Evolutionary conservation across 2,113 vertebrate species (phyloP), one percentile per base, ranked within the genome.

Genomic region (Chitala chitala): DNA sequence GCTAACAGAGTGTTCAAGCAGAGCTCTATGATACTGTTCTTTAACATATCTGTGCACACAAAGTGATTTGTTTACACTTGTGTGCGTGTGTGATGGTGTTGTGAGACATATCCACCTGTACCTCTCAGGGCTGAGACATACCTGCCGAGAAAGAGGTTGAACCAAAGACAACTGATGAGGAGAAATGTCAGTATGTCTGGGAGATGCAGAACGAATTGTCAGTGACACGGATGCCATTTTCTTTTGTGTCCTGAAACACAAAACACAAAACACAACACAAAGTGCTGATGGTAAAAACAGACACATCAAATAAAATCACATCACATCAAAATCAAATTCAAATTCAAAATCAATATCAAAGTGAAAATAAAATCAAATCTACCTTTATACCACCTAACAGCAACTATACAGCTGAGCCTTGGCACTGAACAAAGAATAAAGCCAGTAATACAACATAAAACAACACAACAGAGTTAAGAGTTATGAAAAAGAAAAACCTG

Each of bases 191-290:
- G 82, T 9, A 72, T 89, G 90, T 84, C 94, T 95, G 15, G 95
- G 94, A 24, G 94, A 90, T 13, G 94, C 89, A 0, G 95, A 91
- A 69, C 94, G 95, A 83, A 98, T 98, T 3, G 95, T 98, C 79
- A 99, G 85, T 64, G 95, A 98, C 85, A 99, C 92, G 0, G 97
- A 98, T 13, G 94, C 93, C 1, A 89, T 95, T 91, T 98, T 99
- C 90, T 96, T 99, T 77, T 98, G 95, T 61, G 88, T 88, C 81
- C 96, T 98, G 80, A 69, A 80, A 83, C 74, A 83, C 75, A 73
- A 9, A 50, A 31, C 53, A 12, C 13, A 1, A 63, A 77, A 5
- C 24, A 31, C 1, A 22, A 63, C 9, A 46, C 40, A 78, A 13
- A 20, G 56, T 50, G 26, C 59, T 63, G 36, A 38, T 13, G 22